Evolutionary conservation across 2,113 vertebrate genomes (phyloP).

Genomic region (Herpailurus yagouaroundi): DNA sequence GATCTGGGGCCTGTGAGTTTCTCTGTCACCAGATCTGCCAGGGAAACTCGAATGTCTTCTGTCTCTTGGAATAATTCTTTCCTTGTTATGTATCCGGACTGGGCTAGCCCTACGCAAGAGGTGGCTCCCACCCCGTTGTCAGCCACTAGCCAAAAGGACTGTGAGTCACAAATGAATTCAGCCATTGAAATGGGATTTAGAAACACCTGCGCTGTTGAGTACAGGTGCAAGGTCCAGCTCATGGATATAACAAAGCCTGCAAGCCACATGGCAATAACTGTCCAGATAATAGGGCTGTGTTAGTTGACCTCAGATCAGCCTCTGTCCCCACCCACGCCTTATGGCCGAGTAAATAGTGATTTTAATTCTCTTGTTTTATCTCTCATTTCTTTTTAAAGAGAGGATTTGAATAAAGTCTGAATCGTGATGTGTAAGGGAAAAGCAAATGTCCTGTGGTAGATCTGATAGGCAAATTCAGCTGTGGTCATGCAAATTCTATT

Average conservation of each 20-base stretch:
- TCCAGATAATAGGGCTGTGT: neutral
- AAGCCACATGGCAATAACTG: neutral
- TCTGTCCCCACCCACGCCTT: neutral
- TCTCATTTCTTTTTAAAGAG: slow-evolving; percentile 23
- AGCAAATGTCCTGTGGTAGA: neutral
- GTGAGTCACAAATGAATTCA: slow-evolving; percentile 31
- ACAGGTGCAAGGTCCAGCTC: neutral
- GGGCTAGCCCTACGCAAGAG: slow-evolving; percentile 40
- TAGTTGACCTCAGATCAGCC: neutral
- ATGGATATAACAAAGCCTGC: neutral
- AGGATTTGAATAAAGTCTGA: slow-evolving; percentile 53
- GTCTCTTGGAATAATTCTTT: slow-evolving; percentile 80
- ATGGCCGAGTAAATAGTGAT: neutral
- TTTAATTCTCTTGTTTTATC: neutral
- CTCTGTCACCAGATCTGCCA: slow-evolving; percentile 83
- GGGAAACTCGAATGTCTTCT: slow-evolving; percentile 77
- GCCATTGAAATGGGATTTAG: slow-evolving; percentile 1
- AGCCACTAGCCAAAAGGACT: slow-evolving; percentile 59
- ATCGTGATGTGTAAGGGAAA: neutral
- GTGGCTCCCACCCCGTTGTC: slow-evolving; percentile 58
- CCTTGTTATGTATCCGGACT: slow-evolving; percentile 75
- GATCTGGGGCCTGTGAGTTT: slow-evolving; percentile 68
- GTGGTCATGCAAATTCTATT: neutral
- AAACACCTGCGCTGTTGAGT: slow-evolving; percentile 6
- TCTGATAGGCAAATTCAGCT: neutral